Evolutionary conservation across 1,140 invertebrate genomes (phyloP).

Genomic region (Drosophila mayri): DNA sequence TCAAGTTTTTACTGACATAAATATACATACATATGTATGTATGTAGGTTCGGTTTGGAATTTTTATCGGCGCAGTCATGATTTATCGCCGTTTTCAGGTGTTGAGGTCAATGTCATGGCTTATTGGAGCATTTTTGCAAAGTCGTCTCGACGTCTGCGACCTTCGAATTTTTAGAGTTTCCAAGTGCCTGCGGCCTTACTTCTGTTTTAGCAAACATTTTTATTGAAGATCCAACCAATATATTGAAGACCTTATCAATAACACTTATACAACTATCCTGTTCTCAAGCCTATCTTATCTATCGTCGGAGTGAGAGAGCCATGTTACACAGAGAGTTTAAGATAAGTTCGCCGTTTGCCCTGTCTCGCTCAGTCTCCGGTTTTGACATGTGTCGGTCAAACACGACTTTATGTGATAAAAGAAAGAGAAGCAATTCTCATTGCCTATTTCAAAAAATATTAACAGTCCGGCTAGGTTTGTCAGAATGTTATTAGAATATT

Average conservation of each 20-base stretch:
- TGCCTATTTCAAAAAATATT: neutral
- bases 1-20: slow-evolving; percentile 19
- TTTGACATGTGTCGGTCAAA: slow-evolving; percentile 53
- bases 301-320: slow-evolving; percentile 12
- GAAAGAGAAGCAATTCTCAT: slow-evolving; percentile 1
- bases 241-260: slow-evolving; percentile 28
- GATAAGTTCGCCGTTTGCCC: slow-evolving; percentile 22
- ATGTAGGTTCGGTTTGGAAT: slow-evolving; percentile 5
- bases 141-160: slow-evolving; percentile 13
- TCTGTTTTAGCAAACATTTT: slow-evolving; percentile 3
- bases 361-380: neutral
- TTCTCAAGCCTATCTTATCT: slow-evolving; percentile 60
- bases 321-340: slow-evolving; percentile 9
- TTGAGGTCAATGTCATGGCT: slow-evolving; percentile 51
- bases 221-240: slow-evolving; percentile 23
- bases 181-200: neutral
- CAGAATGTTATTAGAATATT: too few relatives aligned
- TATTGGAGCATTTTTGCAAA: slow-evolving; percentile 18
- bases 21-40: slow-evolving; percentile 1
- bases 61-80: slow-evolving; percentile 11
- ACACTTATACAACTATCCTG: slow-evolving; percentile 37
- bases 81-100: slow-evolving; percentile 30
- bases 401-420: slow-evolving; percentile 31
- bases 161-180: slow-evolving; percentile 14
- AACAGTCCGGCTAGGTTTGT: neutral